Conservation (phyloP, 2,888 invertebrate genomes). For the Acrocera orbiculus region DNA sequence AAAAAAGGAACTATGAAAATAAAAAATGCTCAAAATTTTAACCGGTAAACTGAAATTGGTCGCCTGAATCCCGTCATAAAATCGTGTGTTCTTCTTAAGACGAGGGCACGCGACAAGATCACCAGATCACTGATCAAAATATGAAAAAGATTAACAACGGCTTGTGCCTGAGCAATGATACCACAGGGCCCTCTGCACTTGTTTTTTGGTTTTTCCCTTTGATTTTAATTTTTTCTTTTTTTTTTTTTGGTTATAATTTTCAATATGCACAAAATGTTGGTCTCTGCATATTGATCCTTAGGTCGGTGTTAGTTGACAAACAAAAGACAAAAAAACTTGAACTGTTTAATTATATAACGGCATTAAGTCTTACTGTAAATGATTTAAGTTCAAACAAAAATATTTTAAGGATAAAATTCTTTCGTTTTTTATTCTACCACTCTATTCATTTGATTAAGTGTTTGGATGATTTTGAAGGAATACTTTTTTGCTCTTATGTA, state of each 20-base stretch:
- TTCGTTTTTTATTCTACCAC: too few relatives aligned
- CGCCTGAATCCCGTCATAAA: too few relatives aligned
- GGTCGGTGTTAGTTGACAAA: too few relatives aligned
- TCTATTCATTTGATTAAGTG: conserved; percentile 3
- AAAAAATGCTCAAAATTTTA: neutral
- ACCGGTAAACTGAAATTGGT: too few relatives aligned
- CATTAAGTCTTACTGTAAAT: too few relatives aligned
- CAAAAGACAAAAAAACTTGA: conserved; percentile 6
- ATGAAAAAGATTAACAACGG: conserved; percentile 2
- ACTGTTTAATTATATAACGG: conserved; percentile 5
- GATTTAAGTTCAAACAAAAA: too few relatives aligned
- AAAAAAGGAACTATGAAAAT: conserved; percentile 3
- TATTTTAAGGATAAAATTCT: too few relatives aligned
- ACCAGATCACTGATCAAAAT: conserved; percentile 3
- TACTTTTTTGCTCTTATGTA: conserved; percentile 3
- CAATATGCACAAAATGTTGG: too few relatives aligned
- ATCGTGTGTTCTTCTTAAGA: neutral
- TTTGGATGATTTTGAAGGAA: conserved; percentile 3
- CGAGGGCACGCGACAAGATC: conserved; percentile 6
- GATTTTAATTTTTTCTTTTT: conserved; percentile 1
- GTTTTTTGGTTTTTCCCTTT: too few relatives aligned
- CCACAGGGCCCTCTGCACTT: too few relatives aligned
- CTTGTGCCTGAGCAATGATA: neutral
- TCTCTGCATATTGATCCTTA: too few relatives aligned
- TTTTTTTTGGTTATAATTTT: neutral